A percentile compares a stretch with the other conserved stretches of the same genome.
Evolutionary conservation across 2,113 vertebrate species (phyloP).

Genomic region (Setophaga kirtlandii): DNA sequence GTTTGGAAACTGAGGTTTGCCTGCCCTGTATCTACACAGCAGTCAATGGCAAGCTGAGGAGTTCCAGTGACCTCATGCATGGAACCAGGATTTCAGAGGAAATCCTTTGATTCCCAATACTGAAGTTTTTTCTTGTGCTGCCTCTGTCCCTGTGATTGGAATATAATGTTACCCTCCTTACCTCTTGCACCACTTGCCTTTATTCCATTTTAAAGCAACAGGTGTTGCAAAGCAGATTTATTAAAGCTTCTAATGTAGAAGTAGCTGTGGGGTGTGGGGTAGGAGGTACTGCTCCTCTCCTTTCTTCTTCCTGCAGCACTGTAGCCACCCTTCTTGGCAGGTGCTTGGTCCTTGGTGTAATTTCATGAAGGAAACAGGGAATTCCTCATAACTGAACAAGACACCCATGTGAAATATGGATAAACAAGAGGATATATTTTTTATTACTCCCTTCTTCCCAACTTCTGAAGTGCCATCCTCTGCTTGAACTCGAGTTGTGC

Average conservation of each 20-base stretch:
- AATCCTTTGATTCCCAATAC: background rate
- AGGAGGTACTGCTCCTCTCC: background rate
- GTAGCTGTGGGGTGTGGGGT: background rate
- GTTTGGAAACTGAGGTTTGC: background rate
- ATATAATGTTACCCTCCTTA: background rate
- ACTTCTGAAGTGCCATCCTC: background rate
- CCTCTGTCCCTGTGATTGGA: background rate
- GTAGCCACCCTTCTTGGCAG: rapidly evolving
- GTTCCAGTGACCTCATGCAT: background rate
- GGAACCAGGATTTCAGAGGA: background rate
- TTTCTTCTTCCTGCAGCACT: background rate
- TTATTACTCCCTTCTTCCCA: background rate
- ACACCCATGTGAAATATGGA: background rate
- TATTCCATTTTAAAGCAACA: background rate
- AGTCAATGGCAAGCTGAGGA: background rate
- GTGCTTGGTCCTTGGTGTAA: background rate
- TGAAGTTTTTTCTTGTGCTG: background rate
- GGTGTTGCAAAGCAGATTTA: background rate
- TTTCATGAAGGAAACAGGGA: background rate
- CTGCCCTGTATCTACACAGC: background rate
- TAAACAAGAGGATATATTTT: background rate
- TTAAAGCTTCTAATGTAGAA: background rate
- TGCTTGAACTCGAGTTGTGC: rapidly evolving
- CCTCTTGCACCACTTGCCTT: background rate
- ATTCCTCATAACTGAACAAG: background rate